Evolutionary conservation across 2,888 invertebrate genomes (phyloP).

Genomic region (Dorcus parallelipipedus): DNA sequence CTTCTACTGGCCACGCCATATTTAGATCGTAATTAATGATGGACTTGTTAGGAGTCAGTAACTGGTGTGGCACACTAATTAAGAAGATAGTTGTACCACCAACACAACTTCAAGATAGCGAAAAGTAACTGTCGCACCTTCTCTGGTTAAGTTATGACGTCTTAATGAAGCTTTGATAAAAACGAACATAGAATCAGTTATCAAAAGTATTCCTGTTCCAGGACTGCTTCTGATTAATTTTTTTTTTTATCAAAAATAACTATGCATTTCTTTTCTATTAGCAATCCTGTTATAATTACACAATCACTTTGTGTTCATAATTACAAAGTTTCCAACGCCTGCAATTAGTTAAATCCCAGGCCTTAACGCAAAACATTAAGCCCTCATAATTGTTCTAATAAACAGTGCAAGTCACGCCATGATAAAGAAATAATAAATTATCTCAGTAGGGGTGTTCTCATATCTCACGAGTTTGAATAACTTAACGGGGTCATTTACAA

Average conservation of each 20-base stretch:
- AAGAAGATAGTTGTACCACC: slow-evolving; percentile 8
- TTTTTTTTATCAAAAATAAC: too few species aligned
- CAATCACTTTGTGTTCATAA: too few species aligned
- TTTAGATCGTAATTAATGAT: slow-evolving; percentile 35
- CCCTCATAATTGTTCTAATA: slow-evolving; percentile 39
- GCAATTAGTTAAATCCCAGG: too few species aligned
- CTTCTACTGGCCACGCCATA: slow-evolving; percentile 31
- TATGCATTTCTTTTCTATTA: too few species aligned
- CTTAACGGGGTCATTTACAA: slow-evolving; percentile 39
- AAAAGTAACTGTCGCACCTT: neutral
- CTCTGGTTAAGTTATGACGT: neutral
- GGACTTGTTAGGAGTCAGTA: slow-evolving; percentile 10
- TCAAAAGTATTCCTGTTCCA: too few species aligned
- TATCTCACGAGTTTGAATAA: slow-evolving; percentile 37
- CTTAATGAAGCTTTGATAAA: too few species aligned
- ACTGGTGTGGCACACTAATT: slow-evolving; percentile 12
- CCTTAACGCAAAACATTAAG: slow-evolving; percentile 37
- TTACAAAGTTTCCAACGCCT: too few species aligned
- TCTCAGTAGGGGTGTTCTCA: slow-evolving; percentile 35
- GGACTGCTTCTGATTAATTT: too few species aligned
- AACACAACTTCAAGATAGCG: neutral
- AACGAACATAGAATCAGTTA: too few species aligned
- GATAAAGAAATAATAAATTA: slow-evolving; percentile 40
- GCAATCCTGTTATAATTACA: too few species aligned
- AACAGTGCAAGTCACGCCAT: slow-evolving; percentile 40